Evolutionary conservation across 1,140 invertebrate species (phyloP).

Genomic region (Polypedilum pembai): DNA sequence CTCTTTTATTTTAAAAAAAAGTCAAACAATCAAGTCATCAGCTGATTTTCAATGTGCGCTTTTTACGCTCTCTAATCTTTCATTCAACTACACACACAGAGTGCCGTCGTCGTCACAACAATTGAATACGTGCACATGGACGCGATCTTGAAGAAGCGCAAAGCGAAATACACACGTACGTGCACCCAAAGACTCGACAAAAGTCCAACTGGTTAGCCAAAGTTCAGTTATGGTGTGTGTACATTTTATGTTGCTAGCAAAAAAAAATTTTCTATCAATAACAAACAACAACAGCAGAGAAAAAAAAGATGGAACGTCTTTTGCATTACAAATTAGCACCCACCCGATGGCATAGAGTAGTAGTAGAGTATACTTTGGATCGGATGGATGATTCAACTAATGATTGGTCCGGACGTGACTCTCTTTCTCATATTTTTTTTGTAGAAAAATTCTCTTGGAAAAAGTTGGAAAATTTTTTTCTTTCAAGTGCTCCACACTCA

Average conservation of each 20-base stretch:
- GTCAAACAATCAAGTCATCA: background rate
- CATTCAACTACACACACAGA: background rate
- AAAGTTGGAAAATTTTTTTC: background rate
- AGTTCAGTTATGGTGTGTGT: conserved; percentile 15
- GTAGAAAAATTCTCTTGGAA: too few relatives aligned
- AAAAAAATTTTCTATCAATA: background rate
- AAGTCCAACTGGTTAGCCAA: conserved; percentile 21
- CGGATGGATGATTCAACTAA: conserved; percentile 6
- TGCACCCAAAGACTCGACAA: conserved; percentile 20
- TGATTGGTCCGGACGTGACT: conserved; percentile 27
- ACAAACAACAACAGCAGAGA: background rate
- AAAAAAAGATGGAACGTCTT: conserved; percentile 18
- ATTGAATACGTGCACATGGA: conserved; percentile 10
- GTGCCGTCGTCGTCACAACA: background rate
- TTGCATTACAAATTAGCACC: conserved; percentile 24
- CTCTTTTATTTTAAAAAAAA: background rate
- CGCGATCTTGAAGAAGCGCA: background rate
- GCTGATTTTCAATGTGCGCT: background rate
- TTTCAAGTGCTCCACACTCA: background rate
- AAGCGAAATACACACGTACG: conserved; percentile 7
- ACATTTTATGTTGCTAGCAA: background rate
- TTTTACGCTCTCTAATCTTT: background rate
- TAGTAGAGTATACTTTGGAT: background rate
- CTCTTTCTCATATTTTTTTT: background rate
- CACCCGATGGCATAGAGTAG: background rate